phyloP scores from a whole-genome alignment of 2,113 vertebrate species.

The Pseudorectes ferrugineus region DNA sequence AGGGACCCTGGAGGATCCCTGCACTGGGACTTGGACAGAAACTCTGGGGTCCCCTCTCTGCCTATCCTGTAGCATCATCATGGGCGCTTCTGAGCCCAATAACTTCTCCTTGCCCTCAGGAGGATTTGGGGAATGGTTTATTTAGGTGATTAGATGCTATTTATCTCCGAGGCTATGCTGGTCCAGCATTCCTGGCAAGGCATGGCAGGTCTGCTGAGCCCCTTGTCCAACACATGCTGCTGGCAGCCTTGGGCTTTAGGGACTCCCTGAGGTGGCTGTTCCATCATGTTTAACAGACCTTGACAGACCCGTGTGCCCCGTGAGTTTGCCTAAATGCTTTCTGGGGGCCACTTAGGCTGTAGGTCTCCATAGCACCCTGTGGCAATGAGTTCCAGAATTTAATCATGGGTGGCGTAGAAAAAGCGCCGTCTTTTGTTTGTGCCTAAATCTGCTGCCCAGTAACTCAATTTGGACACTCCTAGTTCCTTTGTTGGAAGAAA shows the following conservation, averaged over 20 bases:
- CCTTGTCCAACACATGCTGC: background rate
- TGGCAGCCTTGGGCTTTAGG: background rate
- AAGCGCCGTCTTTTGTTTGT: background rate
- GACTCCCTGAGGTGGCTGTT: background rate
- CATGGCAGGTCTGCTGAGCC: background rate
- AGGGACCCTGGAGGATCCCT: background rate
- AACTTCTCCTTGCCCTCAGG: background rate
- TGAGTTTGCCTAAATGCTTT: constrained; percentile 7
- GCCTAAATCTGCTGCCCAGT: background rate
- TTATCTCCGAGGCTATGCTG: background rate
- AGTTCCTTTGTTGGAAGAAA: background rate
- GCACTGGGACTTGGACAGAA: background rate
- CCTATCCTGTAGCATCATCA: background rate
- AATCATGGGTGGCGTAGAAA: background rate
- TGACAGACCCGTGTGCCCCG: background rate
- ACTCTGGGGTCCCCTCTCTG: background rate
- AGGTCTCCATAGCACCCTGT: constrained; percentile 33
- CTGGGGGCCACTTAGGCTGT: background rate
- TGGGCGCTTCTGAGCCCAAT: background rate
- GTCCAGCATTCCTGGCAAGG: background rate
- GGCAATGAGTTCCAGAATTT: background rate
- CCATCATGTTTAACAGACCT: background rate
- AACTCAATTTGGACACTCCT: constrained; percentile 29
- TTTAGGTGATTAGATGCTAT: background rate
- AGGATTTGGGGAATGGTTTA: background rate